Evolutionary conservation across 2,888 invertebrate genomes (phyloP).

Genomic region (Thecocarcelia acutangulata): DNA sequence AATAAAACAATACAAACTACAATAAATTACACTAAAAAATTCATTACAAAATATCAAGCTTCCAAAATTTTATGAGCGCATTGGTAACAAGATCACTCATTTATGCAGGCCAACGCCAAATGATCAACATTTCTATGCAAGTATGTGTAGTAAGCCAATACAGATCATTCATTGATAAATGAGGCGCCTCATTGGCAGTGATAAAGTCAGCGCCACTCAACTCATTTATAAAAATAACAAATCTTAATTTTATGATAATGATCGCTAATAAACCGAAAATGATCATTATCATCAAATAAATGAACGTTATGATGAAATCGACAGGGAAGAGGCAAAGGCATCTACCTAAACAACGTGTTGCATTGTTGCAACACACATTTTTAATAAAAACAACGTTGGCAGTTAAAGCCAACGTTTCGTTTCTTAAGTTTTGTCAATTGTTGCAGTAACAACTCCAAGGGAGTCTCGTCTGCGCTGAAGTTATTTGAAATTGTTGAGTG

Average conservation of each 20-base stretch:
- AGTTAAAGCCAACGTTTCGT: constrained; percentile 45
- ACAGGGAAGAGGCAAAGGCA: constrained; percentile 21
- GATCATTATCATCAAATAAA: constrained; percentile 34
- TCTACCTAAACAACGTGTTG: constrained; percentile 16
- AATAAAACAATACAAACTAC: constrained; percentile 60
- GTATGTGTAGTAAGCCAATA: too few relatives aligned
- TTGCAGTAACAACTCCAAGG: constrained; percentile 1
- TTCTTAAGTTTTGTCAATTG: constrained; percentile 44
- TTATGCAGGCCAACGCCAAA: neutral
- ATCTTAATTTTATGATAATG: constrained; percentile 49
- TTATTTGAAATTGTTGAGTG: neutral
- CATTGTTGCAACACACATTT: constrained; percentile 36
- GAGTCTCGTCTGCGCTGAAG: neutral
- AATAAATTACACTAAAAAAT: constrained; percentile 33
- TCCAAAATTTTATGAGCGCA: constrained; percentile 41
- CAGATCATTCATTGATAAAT: constrained; percentile 64
- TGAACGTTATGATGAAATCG: constrained; percentile 43
- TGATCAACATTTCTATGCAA: neutral
- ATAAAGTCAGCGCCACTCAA: constrained; percentile 67
- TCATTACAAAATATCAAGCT: constrained; percentile 9
- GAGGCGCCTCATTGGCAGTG: constrained; percentile 70
- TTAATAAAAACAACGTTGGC: constrained; percentile 44
- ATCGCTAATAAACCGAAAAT: constrained; percentile 21
- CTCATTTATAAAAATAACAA: constrained; percentile 58
- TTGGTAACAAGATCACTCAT: constrained; percentile 12